phyloP scores from a whole-genome alignment of 2,113 vertebrate genomes.

The Megaceryle torquata region DNA sequence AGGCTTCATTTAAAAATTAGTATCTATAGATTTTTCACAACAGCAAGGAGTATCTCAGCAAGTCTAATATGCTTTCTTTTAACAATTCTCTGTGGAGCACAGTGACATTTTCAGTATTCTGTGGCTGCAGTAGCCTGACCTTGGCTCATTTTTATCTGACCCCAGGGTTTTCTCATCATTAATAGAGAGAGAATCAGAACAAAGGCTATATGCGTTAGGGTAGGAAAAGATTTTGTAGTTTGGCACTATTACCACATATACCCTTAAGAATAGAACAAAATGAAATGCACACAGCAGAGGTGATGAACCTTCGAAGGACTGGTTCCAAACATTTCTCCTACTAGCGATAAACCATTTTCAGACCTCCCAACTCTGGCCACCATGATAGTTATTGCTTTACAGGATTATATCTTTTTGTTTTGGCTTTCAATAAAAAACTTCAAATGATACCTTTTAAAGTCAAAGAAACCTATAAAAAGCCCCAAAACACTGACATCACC shows the following conservation, averaged over 20 bases:
- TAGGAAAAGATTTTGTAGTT: constrained; percentile 48
- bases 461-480: constrained; percentile 11
- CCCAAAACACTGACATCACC: neutral
- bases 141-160: constrained; percentile 63
- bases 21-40: neutral
- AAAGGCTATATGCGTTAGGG: constrained; percentile 39
- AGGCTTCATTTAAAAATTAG: neutral
- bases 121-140: constrained; percentile 35
- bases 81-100: neutral
- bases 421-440: constrained; percentile 69
- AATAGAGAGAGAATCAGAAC: constrained; percentile 73
- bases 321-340: constrained; percentile 60
- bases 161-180: constrained; percentile 64
- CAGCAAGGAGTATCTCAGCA: neutral
- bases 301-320: constrained; percentile 53
- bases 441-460: constrained; percentile 35
- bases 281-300: constrained; percentile 6
- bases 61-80: neutral
- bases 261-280: constrained; percentile 53
- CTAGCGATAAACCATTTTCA: constrained; percentile 66
- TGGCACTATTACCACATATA: constrained; percentile 37
- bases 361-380: constrained; percentile 70
- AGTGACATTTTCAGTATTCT: constrained; percentile 44
- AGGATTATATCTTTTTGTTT: constrained; percentile 57
- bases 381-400: constrained; percentile 57